phyloP scores from a whole-genome alignment of 2,113 vertebrate species.

The Dipodomys ordii region DNA sequence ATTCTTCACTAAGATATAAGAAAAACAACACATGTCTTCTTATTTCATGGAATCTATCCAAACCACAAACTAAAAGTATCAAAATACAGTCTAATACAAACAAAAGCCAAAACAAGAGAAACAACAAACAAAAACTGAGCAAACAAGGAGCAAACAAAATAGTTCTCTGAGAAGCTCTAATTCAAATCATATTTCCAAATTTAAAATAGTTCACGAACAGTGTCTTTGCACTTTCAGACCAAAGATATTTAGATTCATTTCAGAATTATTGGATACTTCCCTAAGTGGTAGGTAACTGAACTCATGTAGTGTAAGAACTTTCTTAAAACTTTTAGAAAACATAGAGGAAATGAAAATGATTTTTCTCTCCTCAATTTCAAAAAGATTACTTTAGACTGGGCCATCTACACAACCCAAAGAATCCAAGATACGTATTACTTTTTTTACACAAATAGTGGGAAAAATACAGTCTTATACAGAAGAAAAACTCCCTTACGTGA shows the following conservation, averaged over 20 bases:
- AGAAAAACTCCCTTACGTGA: neutral
- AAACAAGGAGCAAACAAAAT: constrained; percentile 28
- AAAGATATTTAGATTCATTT: neutral
- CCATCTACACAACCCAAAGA: neutral
- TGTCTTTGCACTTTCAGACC: constrained; percentile 1
- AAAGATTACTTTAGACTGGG: neutral
- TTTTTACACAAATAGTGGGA: neutral
- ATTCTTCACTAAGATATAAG: constrained; percentile 33
- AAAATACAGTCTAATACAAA: constrained; percentile 63
- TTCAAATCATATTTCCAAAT: neutral
- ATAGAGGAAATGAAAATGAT: constrained; percentile 11
- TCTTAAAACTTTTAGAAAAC: neutral
- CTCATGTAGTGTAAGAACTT: neutral
- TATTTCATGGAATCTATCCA: constrained; percentile 46
- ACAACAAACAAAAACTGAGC: constrained; percentile 27
- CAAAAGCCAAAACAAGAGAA: constrained; percentile 18
- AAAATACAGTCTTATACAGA: neutral
- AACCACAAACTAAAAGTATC: constrained; percentile 61
- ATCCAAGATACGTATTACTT: neutral
- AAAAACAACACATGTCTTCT: neutral
- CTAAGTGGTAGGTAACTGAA: neutral
- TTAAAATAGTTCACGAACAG: neutral
- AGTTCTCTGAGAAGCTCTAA: constrained; percentile 40
- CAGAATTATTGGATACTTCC: neutral
- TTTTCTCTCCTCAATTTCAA: neutral